These are phyloP conservation scores for Limnephilus auricula DNA, from an alignment of 2,888 invertebrate species.

Conservation along the genomic window DNA sequence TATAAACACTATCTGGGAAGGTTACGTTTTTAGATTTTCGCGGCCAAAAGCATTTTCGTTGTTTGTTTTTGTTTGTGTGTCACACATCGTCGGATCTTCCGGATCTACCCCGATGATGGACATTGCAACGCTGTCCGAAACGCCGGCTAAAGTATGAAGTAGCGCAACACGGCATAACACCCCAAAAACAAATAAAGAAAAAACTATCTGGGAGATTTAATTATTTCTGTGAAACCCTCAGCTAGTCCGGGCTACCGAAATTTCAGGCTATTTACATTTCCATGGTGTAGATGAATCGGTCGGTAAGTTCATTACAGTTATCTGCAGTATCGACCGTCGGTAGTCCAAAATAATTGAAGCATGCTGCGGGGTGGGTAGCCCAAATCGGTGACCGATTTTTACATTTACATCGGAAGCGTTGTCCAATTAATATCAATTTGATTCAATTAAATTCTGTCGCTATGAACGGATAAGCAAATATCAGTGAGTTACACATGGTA, in stretches of 20 bases:
- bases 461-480: background rate
- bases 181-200: no score
- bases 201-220: background rate
- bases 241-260: background rate
- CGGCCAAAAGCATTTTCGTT: no score
- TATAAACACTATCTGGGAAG: no score
- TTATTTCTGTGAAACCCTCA: background rate
- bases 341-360: slow-evolving; percentile 23
- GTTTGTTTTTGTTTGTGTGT: no score
- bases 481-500: background rate
- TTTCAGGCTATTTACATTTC: slow-evolving; percentile 16
- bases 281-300: slow-evolving; percentile 15
- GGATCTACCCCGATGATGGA: no score
- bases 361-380: background rate
- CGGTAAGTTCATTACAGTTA: slow-evolving; percentile 49
- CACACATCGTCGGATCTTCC: no score
- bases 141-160: no score
- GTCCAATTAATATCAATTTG: background rate
- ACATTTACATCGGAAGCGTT: background rate
- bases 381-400: slow-evolving; percentile 11
- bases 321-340: slow-evolving; percentile 39
- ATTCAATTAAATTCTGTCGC: background rate
- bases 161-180: no score
- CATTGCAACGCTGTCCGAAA: no score
- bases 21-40: no score